Percentiles rank a stretch among this genome's conserved stretches.
Conservation (phyloP, 2,797 vertebrate species). For the Squalus acanthias region DNA sequence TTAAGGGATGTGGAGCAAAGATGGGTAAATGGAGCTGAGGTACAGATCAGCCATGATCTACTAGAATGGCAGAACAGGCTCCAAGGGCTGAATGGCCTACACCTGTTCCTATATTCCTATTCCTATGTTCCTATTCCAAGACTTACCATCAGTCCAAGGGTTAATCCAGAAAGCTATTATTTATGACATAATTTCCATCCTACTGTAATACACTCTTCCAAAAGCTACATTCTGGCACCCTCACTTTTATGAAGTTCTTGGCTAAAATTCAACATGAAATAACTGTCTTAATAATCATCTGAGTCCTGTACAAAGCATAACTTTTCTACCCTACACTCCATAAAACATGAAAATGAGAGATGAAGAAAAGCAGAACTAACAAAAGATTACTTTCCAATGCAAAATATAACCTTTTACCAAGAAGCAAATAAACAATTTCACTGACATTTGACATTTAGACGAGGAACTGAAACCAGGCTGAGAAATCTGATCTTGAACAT, state of each 20-base stretch:
- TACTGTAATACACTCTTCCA: neutral
- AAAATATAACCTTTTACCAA: neutral
- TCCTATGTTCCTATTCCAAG: neutral
- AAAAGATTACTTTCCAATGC: neutral
- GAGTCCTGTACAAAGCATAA: neutral
- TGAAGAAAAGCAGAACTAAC: conserved; percentile 5
- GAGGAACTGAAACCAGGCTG: neutral
- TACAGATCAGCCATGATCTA: neutral
- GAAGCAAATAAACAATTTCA: conserved; percentile 29
- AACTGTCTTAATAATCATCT: neutral
- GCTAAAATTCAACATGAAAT: neutral
- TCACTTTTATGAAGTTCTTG: neutral
- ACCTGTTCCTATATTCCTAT: no score
- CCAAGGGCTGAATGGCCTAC: neutral
- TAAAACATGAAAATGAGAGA: neutral
- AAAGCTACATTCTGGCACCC: neutral
- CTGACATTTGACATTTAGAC: neutral
- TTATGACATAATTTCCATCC: neutral
- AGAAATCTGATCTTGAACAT: neutral
- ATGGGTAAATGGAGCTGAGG: neutral
- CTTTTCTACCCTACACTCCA: neutral
- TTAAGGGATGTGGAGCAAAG: neutral
- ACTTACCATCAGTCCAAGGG: neutral
- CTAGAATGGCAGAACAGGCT: neutral
- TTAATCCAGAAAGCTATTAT: neutral